A percentile compares a stretch with the other conserved stretches of the same genome.
Evolutionary conservation across 1,140 invertebrate genomes (phyloP).

Genomic region (Akabosia matsudoensis): DNA sequence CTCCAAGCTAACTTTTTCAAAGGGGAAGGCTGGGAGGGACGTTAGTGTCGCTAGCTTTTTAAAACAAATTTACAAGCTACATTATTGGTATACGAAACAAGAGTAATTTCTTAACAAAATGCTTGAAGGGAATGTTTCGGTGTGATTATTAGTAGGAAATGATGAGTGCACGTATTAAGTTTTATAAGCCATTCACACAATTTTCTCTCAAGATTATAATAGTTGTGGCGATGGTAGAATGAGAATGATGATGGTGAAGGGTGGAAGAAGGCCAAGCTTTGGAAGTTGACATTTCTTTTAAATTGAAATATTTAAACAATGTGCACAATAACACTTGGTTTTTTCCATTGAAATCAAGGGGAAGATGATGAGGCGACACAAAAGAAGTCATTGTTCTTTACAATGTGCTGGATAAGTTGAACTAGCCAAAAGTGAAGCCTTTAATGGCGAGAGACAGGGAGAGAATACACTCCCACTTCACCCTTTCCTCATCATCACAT

Average conservation of each 20-base stretch:
- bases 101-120: not conserved
- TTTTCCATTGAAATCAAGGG: not conserved
- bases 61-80: not conserved
- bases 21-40: not conserved
- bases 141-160: no score
- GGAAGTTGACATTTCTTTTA: slow-evolving; percentile 4
- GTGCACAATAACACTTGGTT: slow-evolving; percentile 15
- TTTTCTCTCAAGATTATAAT: no score
- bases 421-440: not conserved
- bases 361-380: slow-evolving; percentile 7
- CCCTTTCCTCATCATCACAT: slow-evolving; percentile 18
- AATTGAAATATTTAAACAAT: slow-evolving; percentile 1
- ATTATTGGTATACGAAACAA: not conserved
- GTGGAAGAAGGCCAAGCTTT: slow-evolving; percentile 11
- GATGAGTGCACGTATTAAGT: no score
- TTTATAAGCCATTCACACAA: no score
- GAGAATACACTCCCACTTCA: not conserved
- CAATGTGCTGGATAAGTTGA: not conserved
- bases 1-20: no score
- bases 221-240: no score
- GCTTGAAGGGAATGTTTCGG: not conserved
- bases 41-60: not conserved
- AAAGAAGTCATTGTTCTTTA: not conserved
- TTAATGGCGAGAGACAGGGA: not conserved
- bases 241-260: not conserved